Base-by-base conservation (phyloP, 2,797 vertebrate genomes). In the Sparidentex hasta region DNA sequence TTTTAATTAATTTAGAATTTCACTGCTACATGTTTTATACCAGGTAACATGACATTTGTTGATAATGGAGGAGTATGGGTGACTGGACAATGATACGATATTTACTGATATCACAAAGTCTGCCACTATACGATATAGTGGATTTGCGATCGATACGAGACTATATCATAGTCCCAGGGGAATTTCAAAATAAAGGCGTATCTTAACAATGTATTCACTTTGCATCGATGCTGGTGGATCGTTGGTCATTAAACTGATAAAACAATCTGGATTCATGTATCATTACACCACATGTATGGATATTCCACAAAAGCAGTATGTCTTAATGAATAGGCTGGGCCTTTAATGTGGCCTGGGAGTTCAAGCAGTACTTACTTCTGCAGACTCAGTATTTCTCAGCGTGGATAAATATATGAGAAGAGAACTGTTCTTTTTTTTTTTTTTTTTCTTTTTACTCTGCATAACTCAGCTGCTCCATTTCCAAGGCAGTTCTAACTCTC, bases 401-500 rank as follows among this genome's bases (percentile, higher is more conserved):
- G 50, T 51, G 3, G 11, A 65, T 13, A 64, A 48, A 48, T 7
- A 7, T 23, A 7, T 23, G n/a, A 50, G 4, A 71, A 65, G 5
- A 3, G n/a, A 1, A 8, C 29, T 1, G 0, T 21, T 21, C 9
- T 54, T 14, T 61, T 46, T 46, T 48, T 54, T 14, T 61, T 46
- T 46, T 48, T 18, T 61, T 6, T 5, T 6, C 33, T 38, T 38
- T 73, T 61, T 44, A 59, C 48, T 44, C 43, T 11, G 11, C 47
- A 56, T 55, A 54, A 65, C 17, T 58, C 44, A 21, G 54, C 2
- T 0, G 1, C 12, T 55, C 18, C 7, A 62, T 65, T 51, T 54
- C 38, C 14, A 65, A 65, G 33, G n/a, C 23, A 57, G 21, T 16
- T 62, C 71, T 43, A 75, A 69, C 13, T 54, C 25, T 14, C 25